Percentiles rank a stretch among this genome's conserved stretches.
phyloP scores from a whole-genome alignment of 2,888 invertebrate genomes.

The Diadegma fenestrale region DNA sequence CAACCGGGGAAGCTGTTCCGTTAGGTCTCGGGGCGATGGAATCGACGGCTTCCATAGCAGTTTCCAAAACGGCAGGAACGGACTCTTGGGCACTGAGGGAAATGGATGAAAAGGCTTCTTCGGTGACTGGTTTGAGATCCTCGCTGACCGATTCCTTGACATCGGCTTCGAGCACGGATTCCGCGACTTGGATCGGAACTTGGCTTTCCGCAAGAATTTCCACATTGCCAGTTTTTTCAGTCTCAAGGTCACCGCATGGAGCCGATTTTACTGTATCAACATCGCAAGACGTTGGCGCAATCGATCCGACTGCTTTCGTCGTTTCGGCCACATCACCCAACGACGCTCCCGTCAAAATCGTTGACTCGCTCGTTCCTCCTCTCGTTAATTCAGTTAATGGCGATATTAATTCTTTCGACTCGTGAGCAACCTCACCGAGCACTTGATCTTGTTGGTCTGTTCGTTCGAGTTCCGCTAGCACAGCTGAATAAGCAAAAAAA shows the following conservation, averaged over 20 bases:
- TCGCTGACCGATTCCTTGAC: constrained; percentile 80
- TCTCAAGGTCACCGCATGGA: neutral
- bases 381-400: constrained; percentile 35
- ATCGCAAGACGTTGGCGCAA: neutral
- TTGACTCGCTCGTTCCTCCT: constrained; percentile 5
- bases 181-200: constrained; percentile 82
- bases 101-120: constrained; percentile 79
- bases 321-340: constrained; percentile 29
- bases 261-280: neutral
- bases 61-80: constrained; percentile 73
- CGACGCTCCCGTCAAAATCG: constrained; percentile 33
- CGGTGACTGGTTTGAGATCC: constrained; percentile 74
- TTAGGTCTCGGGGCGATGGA: constrained; percentile 56
- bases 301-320: constrained; percentile 20
- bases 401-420: constrained; percentile 34
- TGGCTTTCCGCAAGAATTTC: constrained; percentile 52
- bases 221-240: neutral
- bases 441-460: constrained; percentile 54
- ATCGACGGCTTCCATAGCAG: constrained; percentile 58
- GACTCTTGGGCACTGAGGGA: constrained; percentile 78
- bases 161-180: constrained; percentile 81
- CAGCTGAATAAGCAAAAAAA: constrained; percentile 58
- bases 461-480: constrained; percentile 53
- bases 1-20: constrained; percentile 56
- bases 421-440: constrained; percentile 46